Base-by-base conservation (phyloP, 2,113 vertebrate species). In the Atrichornis clamosus region DNA sequence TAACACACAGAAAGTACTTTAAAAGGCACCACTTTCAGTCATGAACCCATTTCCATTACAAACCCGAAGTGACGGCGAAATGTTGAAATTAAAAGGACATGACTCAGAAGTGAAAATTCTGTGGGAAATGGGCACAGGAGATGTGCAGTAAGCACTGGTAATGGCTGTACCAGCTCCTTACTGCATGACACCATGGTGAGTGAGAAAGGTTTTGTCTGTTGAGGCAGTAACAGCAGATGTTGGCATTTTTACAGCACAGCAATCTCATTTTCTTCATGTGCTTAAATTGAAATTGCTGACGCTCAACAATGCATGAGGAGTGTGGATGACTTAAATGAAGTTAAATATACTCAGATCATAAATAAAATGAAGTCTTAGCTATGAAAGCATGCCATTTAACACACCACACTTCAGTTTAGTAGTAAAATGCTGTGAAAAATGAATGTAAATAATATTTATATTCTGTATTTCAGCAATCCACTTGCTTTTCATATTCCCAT, bases 51-150 rank as follows among this genome's bases (percentile, higher is more conserved):
- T 68, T 86, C 47, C 35, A 39, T 49, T 74, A 58, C 63, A 80
- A 87, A 94, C 79, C 65, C 12, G 2, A 37, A 62, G 23, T 49
- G n/a, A 90, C 47, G 41, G 21, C 56, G 24, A 79, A 80, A 62
- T 27, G 8, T 47, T 82, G 49, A 55, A 52, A 67, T 11, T 37
- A 35, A 89, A 42, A 10, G 44, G 24, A 15, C 15, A 59, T 30
- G 27, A 53, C 39, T 77, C 41, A 1, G 67, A 87, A 32, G 33
- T 53, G 41, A 69, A 81, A 33, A 62, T 18, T 30, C 44, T 28
- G 32, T 20, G 42, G 62, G 15, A 44, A 55, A 14, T 0, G 0
- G 32, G 32, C 4, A 3, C 3, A n/a, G 41, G 64, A n/a, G 75
- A 55, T 6, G 20, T 37, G 28, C 41, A 44, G 42, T 18, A 44